Evolutionary conservation across 2,888 invertebrate genomes (phyloP).

Genomic region (Acanthosepion pharaonis): DNA sequence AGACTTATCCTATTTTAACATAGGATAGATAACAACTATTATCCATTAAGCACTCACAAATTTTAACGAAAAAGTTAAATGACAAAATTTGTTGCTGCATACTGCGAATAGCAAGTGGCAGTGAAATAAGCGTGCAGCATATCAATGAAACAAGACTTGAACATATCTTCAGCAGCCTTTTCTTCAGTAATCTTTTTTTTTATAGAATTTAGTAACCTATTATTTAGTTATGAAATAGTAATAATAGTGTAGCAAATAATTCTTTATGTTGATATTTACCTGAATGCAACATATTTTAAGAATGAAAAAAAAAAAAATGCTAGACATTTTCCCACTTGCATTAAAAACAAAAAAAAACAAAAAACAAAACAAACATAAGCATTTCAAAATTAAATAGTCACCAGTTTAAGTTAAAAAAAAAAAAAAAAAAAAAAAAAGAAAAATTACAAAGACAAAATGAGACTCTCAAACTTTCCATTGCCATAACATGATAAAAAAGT

Average conservation of each 20-base stretch:
- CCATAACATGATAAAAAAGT: background rate
- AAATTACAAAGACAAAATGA: background rate
- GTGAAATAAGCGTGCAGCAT: background rate
- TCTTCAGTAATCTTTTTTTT: background rate
- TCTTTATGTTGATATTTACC: background rate
- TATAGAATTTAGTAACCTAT: background rate
- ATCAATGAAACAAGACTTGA: background rate
- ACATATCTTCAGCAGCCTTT: slow-evolving; percentile 17
- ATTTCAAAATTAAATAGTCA: background rate
- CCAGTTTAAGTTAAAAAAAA: background rate
- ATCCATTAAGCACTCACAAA: background rate
- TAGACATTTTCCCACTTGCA: background rate
- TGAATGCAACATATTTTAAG: background rate
- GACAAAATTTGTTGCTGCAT: background rate
- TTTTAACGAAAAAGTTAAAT: background rate
- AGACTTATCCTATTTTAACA: too few species aligned
- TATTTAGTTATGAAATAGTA: background rate
- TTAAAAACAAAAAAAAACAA: background rate
- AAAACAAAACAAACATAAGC: background rate
- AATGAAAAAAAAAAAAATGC: background rate
- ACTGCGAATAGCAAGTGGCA: background rate
- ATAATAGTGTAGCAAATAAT: background rate
- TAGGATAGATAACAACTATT: background rate
- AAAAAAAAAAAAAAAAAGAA: background rate
- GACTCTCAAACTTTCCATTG: background rate